Conservation (phyloP, 2,113 vertebrate genomes). For the Rhinoptilus africanus region DNA sequence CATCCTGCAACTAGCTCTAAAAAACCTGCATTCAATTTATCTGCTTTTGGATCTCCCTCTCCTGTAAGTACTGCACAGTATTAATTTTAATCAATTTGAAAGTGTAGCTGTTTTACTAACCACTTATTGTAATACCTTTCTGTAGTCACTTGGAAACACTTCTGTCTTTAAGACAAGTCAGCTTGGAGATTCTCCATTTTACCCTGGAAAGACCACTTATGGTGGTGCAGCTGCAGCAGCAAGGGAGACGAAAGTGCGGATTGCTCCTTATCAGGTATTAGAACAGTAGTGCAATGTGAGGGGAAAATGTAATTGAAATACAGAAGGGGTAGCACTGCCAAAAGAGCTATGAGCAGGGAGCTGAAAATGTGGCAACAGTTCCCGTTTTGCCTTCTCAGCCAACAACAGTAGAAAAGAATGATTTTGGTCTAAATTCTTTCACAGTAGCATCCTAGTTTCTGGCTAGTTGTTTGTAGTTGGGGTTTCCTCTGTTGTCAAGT, state of each 20-base stretch:
- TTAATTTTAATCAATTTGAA: constrained; percentile 6
- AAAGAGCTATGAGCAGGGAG: neutral
- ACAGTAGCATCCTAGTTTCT: neutral
- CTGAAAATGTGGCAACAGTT: neutral
- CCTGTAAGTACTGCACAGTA: constrained; percentile 78
- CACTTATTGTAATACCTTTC: neutral
- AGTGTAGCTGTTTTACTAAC: constrained; percentile 22
- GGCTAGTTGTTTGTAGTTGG: neutral
- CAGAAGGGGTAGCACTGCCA: neutral
- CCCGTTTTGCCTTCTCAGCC: neutral
- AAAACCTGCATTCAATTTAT: constrained; percentile 94
- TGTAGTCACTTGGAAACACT: constrained; percentile 84
- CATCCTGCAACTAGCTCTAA: constrained; percentile 84
- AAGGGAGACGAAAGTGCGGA: constrained; percentile 74
- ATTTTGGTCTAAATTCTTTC: neutral
- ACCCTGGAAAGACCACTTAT: constrained; percentile 94
- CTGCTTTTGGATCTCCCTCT: constrained; percentile 90
- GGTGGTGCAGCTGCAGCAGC: constrained; percentile 89
- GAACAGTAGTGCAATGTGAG: neutral
- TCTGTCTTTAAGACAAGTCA: constrained; percentile 88
- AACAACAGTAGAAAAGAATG: neutral
- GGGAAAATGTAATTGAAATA: neutral
- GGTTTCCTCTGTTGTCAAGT: neutral
- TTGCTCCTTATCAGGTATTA: constrained; percentile 88
- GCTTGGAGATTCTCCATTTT: constrained; percentile 94